Evolutionary conservation across 92 coral and sea anemone species (phyloP), one percentile per base, ranked within the genome.

Genomic region (Parazoanthus swiftii): DNA sequence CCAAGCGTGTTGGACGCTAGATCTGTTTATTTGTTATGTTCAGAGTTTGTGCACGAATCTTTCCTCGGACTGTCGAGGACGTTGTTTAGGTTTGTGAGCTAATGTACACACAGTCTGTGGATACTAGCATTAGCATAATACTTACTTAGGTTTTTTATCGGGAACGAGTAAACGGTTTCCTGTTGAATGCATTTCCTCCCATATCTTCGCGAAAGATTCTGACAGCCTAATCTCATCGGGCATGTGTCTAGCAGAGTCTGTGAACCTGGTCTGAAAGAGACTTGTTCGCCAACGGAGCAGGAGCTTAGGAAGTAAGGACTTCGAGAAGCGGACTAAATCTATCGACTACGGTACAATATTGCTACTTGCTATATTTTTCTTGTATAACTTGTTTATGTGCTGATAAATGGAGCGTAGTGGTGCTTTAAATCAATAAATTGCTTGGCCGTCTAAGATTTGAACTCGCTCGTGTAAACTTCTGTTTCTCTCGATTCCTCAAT

Each of bases 101-200:
- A 84, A 84, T 70, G 87, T 84, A 84, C 79, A 84, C 79, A 84
- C 68, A 83, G 77, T 23, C 63, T 83, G 78, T 43, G 67, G 87
- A 70, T 84, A 84, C 78, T 82, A 46, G 79, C 35, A 84, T 84
- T 84, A 84, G 87, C 87, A 84, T 84, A 84, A 84, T 84, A 29
- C 87, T 29, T 80, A 63, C 85, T 80, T 71, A 8, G 25, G 67
- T 46, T 84, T 71, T 29, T 18, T 84, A 46, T 71, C 87, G 44
- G 74, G 79, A 68, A 70, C 77, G 78, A 29, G 78, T 26, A 84
- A 84, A 43, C 78, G 58, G 38, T 84, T 84, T 84, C 87, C 67
- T 48, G 66, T 84, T 84, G 36, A 70, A 84, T 46, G 43, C 13
- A 26, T 29, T 84, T 23, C 79, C 43, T 46, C 39, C 43, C 79